A percentile compares a stretch with the other conserved stretches of the same genome.
These are phyloP conservation scores for Tetranychus piercei DNA, from an alignment of 2,888 invertebrate genomes.

Conservation along the genomic window DNA sequence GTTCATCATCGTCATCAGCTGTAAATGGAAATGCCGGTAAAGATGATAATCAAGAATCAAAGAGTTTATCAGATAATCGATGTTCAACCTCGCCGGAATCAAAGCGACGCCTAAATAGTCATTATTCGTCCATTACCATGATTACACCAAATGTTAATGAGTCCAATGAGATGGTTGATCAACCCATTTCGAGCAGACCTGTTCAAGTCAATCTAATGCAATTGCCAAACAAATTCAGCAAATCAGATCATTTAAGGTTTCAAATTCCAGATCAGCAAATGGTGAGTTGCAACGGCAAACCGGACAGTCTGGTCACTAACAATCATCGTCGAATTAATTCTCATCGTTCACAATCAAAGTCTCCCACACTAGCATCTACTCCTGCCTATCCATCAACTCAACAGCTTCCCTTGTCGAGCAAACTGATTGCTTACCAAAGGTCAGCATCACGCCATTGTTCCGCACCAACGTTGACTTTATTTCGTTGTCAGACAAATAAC, in stretches of 20 bases:
- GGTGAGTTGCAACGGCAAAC: neutral
- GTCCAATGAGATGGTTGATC: neutral
- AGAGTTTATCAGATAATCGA: neutral
- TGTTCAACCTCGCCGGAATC: neutral
- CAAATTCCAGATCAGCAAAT: too few relatives aligned
- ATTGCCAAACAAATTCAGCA: too few relatives aligned
- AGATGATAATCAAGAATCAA: too few relatives aligned
- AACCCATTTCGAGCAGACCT: neutral
- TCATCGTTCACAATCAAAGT: neutral
- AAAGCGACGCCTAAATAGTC: neutral
- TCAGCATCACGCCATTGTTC: constrained; percentile 18
- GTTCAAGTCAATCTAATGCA: neutral
- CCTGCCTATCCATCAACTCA: neutral
- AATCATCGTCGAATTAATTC: neutral
- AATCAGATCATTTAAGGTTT: too few relatives aligned
- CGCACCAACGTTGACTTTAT: constrained; percentile 17
- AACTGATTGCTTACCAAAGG: neutral
- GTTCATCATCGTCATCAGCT: too few relatives aligned
- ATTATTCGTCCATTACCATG: neutral
- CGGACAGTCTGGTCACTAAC: neutral
- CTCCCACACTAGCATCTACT: neutral
- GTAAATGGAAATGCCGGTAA: too few relatives aligned
- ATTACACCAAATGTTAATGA: neutral
- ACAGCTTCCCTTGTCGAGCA: neutral
- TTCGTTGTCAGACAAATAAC: neutral